Conservation (phyloP, 2,888 invertebrate species). For the Caenorhabditis sp. region DNA sequence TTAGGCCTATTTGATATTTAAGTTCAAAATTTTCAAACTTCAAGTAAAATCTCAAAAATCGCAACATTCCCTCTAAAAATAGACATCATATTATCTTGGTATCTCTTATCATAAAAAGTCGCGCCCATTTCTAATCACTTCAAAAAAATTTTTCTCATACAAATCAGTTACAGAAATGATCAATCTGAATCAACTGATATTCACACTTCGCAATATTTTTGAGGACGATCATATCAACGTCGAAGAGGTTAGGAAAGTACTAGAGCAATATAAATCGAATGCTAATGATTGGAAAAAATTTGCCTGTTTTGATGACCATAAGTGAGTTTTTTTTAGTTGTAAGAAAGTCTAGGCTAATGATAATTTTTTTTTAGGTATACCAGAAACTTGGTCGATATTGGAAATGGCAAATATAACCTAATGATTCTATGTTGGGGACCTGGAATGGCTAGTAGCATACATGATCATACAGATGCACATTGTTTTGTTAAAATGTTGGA, state of each 20-base stretch:
- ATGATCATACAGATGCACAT: conserved; percentile 93
- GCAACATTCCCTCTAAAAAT: neutral
- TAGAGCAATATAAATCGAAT: conserved; percentile 84
- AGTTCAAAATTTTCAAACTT: too few species aligned
- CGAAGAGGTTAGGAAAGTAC: conserved; percentile 83
- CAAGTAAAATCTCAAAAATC: too few species aligned
- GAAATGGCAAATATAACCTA: conserved; percentile 95
- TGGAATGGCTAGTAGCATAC: conserved; percentile 82
- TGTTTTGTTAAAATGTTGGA: conserved; percentile 93
- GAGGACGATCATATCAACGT: conserved; percentile 83
- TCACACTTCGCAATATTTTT: conserved; percentile 60
- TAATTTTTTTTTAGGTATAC: conserved; percentile 82
- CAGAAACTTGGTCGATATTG: conserved; percentile 90
- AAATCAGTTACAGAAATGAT: conserved; percentile 16
- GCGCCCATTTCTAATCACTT: neutral
- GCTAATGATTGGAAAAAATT: conserved; percentile 90
- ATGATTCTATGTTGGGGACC: conserved; percentile 98
- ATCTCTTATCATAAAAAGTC: too few species aligned
- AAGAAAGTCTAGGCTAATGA: neutral
- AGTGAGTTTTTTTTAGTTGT: conserved; percentile 41
- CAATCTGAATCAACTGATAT: conserved; percentile 54
- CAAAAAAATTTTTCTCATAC: neutral
- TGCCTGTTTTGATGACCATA: conserved; percentile 88
- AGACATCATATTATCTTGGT: neutral
- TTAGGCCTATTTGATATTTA: too few species aligned